A percentile compares a stretch with the other conserved stretches of the same genome.
Conservation (phyloP, 35 echinoderm and acorn worm species). For the Chiridota heheva region DNA sequence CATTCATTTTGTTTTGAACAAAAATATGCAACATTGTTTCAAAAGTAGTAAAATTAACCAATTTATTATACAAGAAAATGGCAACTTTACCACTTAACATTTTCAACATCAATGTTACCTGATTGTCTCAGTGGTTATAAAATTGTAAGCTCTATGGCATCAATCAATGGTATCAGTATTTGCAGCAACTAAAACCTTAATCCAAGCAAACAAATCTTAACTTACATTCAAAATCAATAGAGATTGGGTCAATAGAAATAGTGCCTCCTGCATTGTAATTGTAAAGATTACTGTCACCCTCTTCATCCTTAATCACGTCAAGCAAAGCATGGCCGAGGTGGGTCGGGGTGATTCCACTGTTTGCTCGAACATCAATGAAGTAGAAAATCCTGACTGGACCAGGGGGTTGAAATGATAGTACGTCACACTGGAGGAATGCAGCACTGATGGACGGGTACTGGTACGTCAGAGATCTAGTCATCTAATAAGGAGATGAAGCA, state of each 20-base stretch:
- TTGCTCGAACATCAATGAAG: neutral
- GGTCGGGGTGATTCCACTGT: neutral
- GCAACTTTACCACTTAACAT: no score
- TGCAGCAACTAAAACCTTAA: no score
- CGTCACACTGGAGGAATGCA: neutral
- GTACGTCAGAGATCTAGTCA: neutral
- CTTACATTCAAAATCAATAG: constrained; percentile 2
- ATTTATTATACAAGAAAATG: no score
- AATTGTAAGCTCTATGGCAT: no score
- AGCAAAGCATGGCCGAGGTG: neutral
- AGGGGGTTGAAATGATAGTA: constrained; percentile 3
- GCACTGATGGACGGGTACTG: constrained; percentile 11
- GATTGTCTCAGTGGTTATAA: no score
- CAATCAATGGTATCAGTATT: no score
- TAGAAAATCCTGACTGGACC: neutral
- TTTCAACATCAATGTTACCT: no score
- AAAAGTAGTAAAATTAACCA: no score
- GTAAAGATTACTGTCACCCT: neutral
- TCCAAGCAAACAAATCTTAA: no score
- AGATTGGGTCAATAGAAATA: neutral
- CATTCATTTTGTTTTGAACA: no score
- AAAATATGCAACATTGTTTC: no score
- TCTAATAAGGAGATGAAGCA: no score
- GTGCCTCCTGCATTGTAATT: neutral
- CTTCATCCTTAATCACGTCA: neutral